These are phyloP conservation scores for Papilio gigon DNA, from an alignment of 2,888 invertebrate species.

Conservation along the genomic window DNA sequence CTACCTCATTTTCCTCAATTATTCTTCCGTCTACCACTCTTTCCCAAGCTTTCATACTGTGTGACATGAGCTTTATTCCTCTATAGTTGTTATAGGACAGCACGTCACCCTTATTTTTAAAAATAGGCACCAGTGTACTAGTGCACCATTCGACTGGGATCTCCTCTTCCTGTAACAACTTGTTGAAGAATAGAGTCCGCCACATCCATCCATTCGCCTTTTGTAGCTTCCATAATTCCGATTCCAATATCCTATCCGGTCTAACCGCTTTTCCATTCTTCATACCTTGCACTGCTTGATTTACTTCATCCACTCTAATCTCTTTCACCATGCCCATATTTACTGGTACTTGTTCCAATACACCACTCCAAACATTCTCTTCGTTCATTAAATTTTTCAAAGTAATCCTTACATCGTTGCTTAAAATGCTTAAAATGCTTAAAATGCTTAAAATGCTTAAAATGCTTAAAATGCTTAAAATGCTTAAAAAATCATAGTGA, in stretches of 20 bases:
- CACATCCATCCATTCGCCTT: conserved; percentile 33
- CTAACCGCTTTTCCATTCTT: neutral
- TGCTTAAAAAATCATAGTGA: too few relatives aligned
- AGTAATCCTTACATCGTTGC: neutral
- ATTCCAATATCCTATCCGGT: neutral
- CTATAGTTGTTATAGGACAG: conserved; percentile 26
- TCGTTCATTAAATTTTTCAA: neutral
- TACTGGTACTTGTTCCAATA: neutral
- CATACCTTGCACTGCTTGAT: neutral
- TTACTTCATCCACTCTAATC: neutral
- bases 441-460: too few relatives aligned
- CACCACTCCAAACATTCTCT: neutral
- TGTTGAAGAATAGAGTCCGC: conserved; percentile 34
- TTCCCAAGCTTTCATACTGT: conserved; percentile 40
- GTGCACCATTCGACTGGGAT: conserved; percentile 32
- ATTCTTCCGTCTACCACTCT: conserved; percentile 36
- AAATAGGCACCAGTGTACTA: conserved; percentile 25
- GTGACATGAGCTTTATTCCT: conserved; percentile 40
- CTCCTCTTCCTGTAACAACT: conserved; percentile 31
- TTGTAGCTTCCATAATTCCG: conserved; percentile 34
- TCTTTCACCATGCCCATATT: neutral
- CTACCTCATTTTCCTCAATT: conserved; percentile 33
- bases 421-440: too few relatives aligned
- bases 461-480: too few relatives aligned
- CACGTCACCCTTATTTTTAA: conserved; percentile 12